Conservation (phyloP, 2,888 invertebrate species). For the Glaucopsyche alexis region DNA sequence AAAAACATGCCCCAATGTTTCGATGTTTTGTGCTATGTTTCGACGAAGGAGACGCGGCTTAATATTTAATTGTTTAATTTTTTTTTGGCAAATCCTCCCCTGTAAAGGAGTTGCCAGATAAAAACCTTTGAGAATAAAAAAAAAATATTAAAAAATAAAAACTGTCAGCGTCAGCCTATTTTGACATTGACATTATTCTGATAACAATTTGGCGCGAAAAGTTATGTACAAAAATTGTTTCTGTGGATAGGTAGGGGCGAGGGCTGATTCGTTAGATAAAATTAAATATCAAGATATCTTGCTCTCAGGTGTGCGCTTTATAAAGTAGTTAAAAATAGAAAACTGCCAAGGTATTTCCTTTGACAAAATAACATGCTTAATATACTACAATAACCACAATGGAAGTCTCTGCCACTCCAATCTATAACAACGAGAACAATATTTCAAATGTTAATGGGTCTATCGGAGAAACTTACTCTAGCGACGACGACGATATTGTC, state of each 20-base stretch:
- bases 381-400: neutral
- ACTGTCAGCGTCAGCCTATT: neutral
- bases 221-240: neutral
- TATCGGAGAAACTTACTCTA: slow-evolving; percentile 40
- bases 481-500: slow-evolving; percentile 41
- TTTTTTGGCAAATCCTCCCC: no score
- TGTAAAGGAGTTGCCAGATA: no score
- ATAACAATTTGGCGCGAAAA: slow-evolving; percentile 1
- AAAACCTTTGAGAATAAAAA: no score
- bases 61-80: no score
- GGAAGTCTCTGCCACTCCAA: neutral
- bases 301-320: neutral
- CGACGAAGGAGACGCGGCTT: no score
- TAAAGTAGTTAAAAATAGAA: neutral
- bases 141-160: neutral
- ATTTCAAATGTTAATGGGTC: neutral
- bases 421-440: neutral
- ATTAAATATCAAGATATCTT: neutral
- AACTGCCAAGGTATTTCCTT: neutral
- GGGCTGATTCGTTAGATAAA: neutral
- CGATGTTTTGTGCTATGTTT: no score
- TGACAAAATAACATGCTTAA: no score
- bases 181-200: neutral
- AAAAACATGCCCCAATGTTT: no score
- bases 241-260: no score